phyloP scores from a whole-genome alignment of 2,113 vertebrate genomes.

The Colinus virginianus region DNA sequence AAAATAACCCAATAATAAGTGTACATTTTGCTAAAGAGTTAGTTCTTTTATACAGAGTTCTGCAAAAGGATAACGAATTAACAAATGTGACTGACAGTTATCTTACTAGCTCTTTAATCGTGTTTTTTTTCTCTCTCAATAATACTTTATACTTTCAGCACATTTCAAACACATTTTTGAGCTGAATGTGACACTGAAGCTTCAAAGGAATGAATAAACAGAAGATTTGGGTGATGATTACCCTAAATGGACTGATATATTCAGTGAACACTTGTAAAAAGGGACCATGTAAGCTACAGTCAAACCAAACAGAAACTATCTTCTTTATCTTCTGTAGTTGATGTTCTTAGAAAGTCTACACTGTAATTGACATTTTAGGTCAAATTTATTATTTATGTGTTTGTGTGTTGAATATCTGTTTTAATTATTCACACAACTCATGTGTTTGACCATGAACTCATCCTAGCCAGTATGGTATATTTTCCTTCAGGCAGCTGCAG shows the following conservation, averaged over 20 bases:
- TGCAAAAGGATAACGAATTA: slow-evolving; percentile 50
- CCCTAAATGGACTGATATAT: not conserved
- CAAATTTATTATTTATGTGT: not conserved
- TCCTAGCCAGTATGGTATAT: not conserved
- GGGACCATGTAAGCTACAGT: not conserved
- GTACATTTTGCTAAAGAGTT: not conserved
- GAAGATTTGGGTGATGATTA: not conserved
- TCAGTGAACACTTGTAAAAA: not conserved
- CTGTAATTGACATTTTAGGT: not conserved
- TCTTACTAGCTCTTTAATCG: slow-evolving; percentile 59
- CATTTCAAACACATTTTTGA: slow-evolving; percentile 20
- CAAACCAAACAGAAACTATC: not conserved
- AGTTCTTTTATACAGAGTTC: slow-evolving; percentile 40
- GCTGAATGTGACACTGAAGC: not conserved
- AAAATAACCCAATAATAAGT: not conserved
- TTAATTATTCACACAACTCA: not conserved
- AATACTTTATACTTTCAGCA: slow-evolving; percentile 53
- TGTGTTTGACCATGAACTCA: not conserved
- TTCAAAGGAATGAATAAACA: slow-evolving; percentile 44
- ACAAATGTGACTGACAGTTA: slow-evolving; percentile 57
- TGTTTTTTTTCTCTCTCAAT: slow-evolving; percentile 57
- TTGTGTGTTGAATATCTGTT: not conserved
- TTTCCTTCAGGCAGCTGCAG: not conserved
- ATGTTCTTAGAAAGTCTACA: not conserved
- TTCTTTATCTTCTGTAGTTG: not conserved